phyloP scores from a whole-genome alignment of 2,888 invertebrate genomes.

The Itoplectis maculator region DNA sequence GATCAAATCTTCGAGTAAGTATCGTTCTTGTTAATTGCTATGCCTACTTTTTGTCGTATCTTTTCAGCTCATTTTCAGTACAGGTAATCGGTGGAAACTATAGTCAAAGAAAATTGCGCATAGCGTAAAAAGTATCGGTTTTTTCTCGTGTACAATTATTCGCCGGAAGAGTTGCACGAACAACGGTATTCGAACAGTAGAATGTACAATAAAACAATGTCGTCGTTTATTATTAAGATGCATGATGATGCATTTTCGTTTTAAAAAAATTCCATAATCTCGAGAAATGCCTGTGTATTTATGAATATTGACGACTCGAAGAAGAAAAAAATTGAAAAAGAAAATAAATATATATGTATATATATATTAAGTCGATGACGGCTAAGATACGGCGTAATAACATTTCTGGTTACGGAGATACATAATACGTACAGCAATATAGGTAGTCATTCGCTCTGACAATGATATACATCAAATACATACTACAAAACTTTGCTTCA shows the following conservation, averaged over 20 bases:
- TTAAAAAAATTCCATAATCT: not conserved
- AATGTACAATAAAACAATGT: not conserved
- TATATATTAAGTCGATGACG: not conserved
- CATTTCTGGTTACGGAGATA: slow-evolving; percentile 19
- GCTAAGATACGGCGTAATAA: slow-evolving; percentile 4
- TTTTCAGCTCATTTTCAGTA: not conserved
- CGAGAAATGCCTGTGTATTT: slow-evolving; percentile 10
- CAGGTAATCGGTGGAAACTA: slow-evolving; percentile 8
- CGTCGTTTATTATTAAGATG: slow-evolving; percentile 7
- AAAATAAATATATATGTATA: not conserved
- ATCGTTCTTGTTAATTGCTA: slow-evolving; percentile 7
- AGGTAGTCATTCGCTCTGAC: slow-evolving; percentile 28
- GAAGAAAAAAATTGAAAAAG: slow-evolving; percentile 1
- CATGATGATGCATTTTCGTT: slow-evolving; percentile 11
- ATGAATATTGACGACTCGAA: not conserved
- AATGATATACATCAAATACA: slow-evolving; percentile 47
- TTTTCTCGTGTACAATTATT: not conserved
- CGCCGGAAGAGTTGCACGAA: not conserved
- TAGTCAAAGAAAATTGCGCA: slow-evolving; percentile 3
- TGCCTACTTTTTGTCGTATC: not conserved
- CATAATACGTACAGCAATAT: slow-evolving; percentile 35
- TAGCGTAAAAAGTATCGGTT: slow-evolving; percentile 28
- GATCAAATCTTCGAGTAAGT: slow-evolving; percentile 45
- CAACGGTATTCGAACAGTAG: not conserved
- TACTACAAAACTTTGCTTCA: slow-evolving; percentile 43